Evolutionary conservation across 2,113 vertebrate genomes (phyloP), one percentile per base, ranked within the genome.

Genomic region (Callionymus lyra): DNA sequence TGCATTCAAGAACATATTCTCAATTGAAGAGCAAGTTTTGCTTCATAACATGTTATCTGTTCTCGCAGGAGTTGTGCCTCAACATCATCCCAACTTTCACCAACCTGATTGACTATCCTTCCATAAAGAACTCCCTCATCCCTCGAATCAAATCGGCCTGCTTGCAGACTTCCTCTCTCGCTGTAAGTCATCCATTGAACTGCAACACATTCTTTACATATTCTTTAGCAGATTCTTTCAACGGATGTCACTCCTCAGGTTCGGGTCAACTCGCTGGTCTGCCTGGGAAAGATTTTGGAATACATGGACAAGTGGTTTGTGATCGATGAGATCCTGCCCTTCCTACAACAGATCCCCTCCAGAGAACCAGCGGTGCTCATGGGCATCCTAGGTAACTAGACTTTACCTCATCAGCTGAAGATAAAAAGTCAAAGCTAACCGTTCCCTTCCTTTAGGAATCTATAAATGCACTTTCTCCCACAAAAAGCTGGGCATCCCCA

Each of bases 221-320:
- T n/a, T 27, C 21, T 8, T 8, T 5, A 8, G 21, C 21, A 27
- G 13, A 6, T 6, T 4, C 13, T 18, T 16, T 40, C 10, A 15
- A 1, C 12, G 17, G 4, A n/a, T 48, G 19, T 45, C 1, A 0
- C 27, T 39, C 11, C 41, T 8, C 48, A 99, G 95, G 94, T 98
- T 13, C 89, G 95, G 34, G 95, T 99, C 64, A 99, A 99, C 83
- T 98, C 95, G 6, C 70, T 99, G 59, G 95, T 99, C 37, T 97
- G 95, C 64, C 82, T 99, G 59, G 95, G 95, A 35, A 99, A 99
- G 82, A 96, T 98, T 73, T 81, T 99, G 77, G 94, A 99, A 52
- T 97, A 99, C 74, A 70, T 99, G 31, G 95, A 99, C 85, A 99
- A 99, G 55, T 99, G 95, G 95, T 99, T 83, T 78, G 93, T 99